These are phyloP conservation scores for Anneissia japonica DNA, from an alignment of 35 echinoderm and acorn worm species.

Conservation along the genomic window DNA sequence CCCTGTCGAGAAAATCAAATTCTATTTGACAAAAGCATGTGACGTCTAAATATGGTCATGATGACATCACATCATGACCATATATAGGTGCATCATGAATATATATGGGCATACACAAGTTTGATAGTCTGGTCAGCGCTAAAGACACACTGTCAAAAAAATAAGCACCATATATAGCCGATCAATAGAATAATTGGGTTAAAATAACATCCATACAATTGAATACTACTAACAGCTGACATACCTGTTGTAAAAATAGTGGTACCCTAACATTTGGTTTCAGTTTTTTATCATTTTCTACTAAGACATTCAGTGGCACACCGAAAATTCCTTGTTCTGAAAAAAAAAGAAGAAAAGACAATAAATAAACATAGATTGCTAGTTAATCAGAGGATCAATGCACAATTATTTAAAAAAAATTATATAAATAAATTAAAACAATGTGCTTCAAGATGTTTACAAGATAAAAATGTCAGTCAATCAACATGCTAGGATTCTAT, in stretches of 20 bases:
- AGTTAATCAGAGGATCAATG: too few species aligned
- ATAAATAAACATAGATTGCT: too few species aligned
- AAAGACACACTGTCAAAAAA: not conserved
- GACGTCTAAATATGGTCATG: not conserved
- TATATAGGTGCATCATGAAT: not conserved
- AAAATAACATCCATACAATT: too few species aligned
- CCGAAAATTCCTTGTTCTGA: conserved; percentile 89
- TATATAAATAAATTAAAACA: too few species aligned
- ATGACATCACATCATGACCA: not conserved
- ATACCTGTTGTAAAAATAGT: conserved; percentile 81
- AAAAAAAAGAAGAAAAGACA: not conserved
- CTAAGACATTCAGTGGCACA: conserved; percentile 64
- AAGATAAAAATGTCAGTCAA: too few species aligned
- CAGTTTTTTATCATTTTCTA: conserved; percentile 66
- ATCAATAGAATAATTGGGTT: too few species aligned
- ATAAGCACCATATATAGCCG: not conserved
- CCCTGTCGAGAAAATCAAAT: too few species aligned
- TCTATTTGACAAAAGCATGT: too few species aligned
- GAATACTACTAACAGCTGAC: too few species aligned
- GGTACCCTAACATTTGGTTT: conserved; percentile 65
- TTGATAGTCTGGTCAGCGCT: not conserved
- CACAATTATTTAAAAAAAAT: too few species aligned
- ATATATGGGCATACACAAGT: not conserved
- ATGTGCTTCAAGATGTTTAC: too few species aligned
- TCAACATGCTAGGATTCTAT: too few species aligned